Conservation (phyloP, 2,888 invertebrate genomes). For the Caenorhabditis auriculariae region DNA sequence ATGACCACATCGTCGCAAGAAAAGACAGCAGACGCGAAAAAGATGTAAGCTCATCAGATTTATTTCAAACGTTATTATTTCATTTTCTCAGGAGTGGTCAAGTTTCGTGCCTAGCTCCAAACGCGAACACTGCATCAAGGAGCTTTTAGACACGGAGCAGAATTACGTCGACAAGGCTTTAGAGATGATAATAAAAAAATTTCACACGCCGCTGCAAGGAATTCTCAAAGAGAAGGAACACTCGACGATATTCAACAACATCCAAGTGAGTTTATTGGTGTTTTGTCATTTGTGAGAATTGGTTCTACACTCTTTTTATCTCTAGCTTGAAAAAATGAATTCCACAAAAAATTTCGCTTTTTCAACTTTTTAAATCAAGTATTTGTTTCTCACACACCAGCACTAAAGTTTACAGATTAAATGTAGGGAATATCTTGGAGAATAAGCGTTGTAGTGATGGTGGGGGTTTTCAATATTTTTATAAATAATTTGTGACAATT, state of each 20-base stretch:
- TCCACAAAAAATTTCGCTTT: too few species aligned
- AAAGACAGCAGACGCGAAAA: slow-evolving; percentile 29
- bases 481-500: too few species aligned
- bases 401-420: too few species aligned
- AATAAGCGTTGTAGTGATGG: too few species aligned
- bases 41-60: slow-evolving; percentile 18
- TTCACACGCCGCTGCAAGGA: slow-evolving; percentile 69
- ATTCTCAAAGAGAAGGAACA: slow-evolving; percentile 77
- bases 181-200: slow-evolving; percentile 65
- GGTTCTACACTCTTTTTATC: neutral
- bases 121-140: slow-evolving; percentile 78
- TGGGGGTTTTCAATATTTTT: too few species aligned
- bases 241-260: slow-evolving; percentile 82
- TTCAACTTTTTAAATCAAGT: too few species aligned
- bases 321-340: too few species aligned
- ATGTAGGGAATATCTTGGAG: too few species aligned
- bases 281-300: neutral
- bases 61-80: neutral
- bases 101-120: slow-evolving; percentile 72
- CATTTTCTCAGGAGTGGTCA: slow-evolving; percentile 35
- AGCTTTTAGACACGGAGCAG: slow-evolving; percentile 91
- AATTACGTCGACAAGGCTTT: slow-evolving; percentile 89
- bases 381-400: too few species aligned
- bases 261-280: slow-evolving; percentile 75
- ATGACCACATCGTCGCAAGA: slow-evolving; percentile 42